Conservation (phyloP, 2,113 vertebrate species). For the Forbesichthys agassizii region DNA sequence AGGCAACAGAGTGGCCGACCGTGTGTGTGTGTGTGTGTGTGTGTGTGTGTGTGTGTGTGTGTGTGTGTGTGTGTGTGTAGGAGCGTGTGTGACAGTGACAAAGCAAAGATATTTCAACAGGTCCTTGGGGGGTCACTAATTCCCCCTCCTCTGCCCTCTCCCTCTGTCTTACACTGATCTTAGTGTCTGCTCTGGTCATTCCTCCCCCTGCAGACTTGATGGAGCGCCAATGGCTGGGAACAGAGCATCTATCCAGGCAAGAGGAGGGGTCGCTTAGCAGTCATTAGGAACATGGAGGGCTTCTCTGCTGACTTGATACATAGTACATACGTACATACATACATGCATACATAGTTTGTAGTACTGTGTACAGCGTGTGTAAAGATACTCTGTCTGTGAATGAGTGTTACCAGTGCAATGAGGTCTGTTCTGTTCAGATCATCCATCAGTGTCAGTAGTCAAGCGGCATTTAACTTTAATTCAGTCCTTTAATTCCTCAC, state of each 20-base stretch:
- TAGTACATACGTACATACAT: too few species aligned
- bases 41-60: slow-evolving; percentile 38
- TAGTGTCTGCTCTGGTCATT: not conserved
- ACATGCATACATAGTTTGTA: too few species aligned
- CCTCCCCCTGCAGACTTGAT: slow-evolving; percentile 13
- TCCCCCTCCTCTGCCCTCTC: slow-evolving; percentile 25
- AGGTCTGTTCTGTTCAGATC: too few species aligned
- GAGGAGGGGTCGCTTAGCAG: slow-evolving; percentile 35
- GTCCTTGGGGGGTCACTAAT: slow-evolving; percentile 42
- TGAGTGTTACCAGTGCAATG: too few species aligned
- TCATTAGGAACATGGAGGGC: not conserved
- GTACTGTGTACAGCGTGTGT: too few species aligned
- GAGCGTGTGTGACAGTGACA: slow-evolving; percentile 53
- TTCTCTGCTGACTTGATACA: not conserved
- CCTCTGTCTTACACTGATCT: slow-evolving; percentile 15
- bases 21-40: slow-evolving; percentile 2
- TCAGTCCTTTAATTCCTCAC: too few species aligned
- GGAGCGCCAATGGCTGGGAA: slow-evolving; percentile 19
- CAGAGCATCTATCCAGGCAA: slow-evolving; percentile 14
- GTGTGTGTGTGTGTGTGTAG: slow-evolving; percentile 8
- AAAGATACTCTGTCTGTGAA: too few species aligned
- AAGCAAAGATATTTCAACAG: slow-evolving; percentile 53
- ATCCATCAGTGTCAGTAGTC: too few species aligned
- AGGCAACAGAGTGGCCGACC: not conserved
- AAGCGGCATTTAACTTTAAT: too few species aligned